Base-by-base conservation (phyloP, 1,140 invertebrate species). In the Anastrepha obliqua region DNA sequence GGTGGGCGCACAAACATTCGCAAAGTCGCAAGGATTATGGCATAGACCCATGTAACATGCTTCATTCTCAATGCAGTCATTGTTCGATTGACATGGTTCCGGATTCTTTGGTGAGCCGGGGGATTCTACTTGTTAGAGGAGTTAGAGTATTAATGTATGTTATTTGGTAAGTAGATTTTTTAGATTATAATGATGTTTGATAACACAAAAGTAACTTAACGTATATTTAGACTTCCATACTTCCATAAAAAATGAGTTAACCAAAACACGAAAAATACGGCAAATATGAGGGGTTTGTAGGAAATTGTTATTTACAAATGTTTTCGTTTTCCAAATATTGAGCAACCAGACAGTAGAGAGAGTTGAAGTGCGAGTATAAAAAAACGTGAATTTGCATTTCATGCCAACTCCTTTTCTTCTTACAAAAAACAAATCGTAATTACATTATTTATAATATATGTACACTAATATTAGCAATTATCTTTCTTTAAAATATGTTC, bases 31-130 rank as follows among this genome's bases (percentile, higher is more conserved):
- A 88, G 96, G 95, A 94, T 96, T 95, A 93, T 96, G 95, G 93
- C 96, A 96, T 89, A 95, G 90, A 90, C 95, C 95, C 95, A 96
- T 96, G 92, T 96, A 96, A 93, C 96, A 96, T 89, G 96, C 96
- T 94, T 96, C 96, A 67, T 94, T 95, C 90, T 96, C 95, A 93
- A 96, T 95, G 94, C 96, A 96, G 93, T 96, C 96, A 89, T 94
- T 95, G 93, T 96, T 96, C 91, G 95, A 96, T 92, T 96, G 94
- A 94, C 96, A 96, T 81, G 95, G 96, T 93, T 95, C 95, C 89
- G 94, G 95, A 90, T 94, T 94, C 93, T 96, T 96, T 88, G 95
- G 93, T 91, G 94, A 94, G 91, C 95, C 95, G 89, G 95, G 94
- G 93, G 95, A 95, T 95, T 95, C 96, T 96, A 62, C 64, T 59